phyloP scores from a whole-genome alignment of 2,113 vertebrate species.

The Chrysochloris asiatica region DNA sequence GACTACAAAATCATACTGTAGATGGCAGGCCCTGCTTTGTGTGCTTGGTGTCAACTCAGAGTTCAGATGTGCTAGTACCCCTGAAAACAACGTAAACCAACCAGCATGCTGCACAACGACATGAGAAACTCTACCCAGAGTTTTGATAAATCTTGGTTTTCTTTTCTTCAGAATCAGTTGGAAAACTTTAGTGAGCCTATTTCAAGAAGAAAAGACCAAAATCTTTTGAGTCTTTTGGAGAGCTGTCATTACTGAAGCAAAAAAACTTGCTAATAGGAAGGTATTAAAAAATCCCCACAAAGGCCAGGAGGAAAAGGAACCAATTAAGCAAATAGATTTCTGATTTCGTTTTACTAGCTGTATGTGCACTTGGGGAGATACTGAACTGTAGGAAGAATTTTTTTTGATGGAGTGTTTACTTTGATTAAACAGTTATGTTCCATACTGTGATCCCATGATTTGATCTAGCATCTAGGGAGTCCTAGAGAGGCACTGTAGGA shows the following conservation, averaged over 20 bases:
- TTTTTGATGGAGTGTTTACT: not conserved
- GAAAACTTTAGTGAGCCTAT: not conserved
- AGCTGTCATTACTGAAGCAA: constrained; percentile 41
- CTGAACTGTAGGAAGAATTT: not conserved
- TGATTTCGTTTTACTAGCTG: constrained; percentile 38
- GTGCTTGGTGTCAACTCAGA: too few species aligned
- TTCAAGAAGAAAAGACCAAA: not conserved
- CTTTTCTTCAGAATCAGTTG: constrained; percentile 17
- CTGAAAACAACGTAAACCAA: too few species aligned
- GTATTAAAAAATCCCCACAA: not conserved
- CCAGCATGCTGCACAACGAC: too few species aligned
- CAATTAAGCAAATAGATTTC: constrained; percentile 16
- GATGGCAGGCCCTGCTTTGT: too few species aligned
- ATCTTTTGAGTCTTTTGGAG: constrained; percentile 35
- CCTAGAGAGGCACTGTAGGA: too few species aligned
- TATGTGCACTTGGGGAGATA: constrained; percentile 23
- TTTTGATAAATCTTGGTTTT: constrained; percentile 9
- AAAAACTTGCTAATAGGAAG: constrained; percentile 26
- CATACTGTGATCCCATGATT: too few species aligned
- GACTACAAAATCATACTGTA: too few species aligned
- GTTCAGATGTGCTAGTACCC: too few species aligned
- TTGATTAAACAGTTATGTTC: too few species aligned
- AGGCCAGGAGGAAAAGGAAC: not conserved
- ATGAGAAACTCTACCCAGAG: not conserved
- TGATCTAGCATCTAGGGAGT: too few species aligned